Percentiles rank a stretch among this genome's conserved stretches.
Evolutionary conservation across 2,113 vertebrate genomes (phyloP).

Genomic region (Gasterosteus nipponicus): DNA sequence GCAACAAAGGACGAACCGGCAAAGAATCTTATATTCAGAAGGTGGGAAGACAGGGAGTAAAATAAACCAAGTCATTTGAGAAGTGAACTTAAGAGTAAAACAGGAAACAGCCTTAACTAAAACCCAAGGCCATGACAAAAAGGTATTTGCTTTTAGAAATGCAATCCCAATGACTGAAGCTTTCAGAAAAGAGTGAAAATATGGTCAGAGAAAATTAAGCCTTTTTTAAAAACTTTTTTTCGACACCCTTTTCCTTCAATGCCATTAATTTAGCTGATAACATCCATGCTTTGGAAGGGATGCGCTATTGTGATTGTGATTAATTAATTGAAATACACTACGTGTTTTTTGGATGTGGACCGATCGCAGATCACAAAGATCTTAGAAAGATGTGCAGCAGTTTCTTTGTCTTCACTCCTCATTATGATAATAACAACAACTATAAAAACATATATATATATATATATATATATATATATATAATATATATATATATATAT

Average conservation of each 20-base stretch:
- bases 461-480: no score
- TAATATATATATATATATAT: no score
- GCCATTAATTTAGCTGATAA: neutral
- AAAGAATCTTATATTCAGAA: no score
- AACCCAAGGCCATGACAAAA: neutral
- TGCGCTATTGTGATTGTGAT: neutral
- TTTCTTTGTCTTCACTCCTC: neutral
- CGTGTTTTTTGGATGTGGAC: neutral
- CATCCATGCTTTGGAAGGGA: neutral
- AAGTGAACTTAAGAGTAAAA: no score
- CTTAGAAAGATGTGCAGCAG: neutral
- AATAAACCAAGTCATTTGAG: no score
- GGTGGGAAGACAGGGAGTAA: no score
- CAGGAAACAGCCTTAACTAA: neutral
- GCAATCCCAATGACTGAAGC: neutral
- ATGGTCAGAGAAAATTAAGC: no score
- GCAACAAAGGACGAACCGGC: no score
- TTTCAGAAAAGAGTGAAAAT: neutral
- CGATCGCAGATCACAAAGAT: neutral
- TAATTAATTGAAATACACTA: neutral
- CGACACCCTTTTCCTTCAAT: neutral
- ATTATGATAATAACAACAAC: neutral
- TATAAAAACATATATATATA: neutral
- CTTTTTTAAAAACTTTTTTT: neutral
- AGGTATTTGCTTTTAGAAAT: no score